Conservation (phyloP, 2,888 invertebrate genomes). For the Caenorhabditis macrosperma region DNA sequence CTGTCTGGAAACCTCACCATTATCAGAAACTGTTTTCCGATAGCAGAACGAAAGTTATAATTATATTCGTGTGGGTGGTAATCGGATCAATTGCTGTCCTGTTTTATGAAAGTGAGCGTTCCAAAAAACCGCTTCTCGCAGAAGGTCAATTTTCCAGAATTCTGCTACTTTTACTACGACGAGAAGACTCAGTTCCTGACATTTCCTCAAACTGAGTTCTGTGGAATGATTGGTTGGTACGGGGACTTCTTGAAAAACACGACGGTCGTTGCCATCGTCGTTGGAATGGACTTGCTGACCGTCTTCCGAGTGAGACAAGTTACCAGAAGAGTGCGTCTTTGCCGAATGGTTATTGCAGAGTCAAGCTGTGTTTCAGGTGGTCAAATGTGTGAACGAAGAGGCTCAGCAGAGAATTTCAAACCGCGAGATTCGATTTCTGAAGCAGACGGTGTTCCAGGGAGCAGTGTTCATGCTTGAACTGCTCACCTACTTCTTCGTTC, state of each 20-base stretch:
- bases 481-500: constrained; percentile 58
- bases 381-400: not conserved
- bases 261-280: constrained; percentile 40
- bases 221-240: constrained; percentile 60
- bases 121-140: not conserved
- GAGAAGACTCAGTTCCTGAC: constrained; percentile 49
- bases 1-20: constrained; percentile 34
- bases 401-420: constrained; percentile 4
- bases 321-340: constrained; percentile 9
- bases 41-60: constrained; percentile 28
- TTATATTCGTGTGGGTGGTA: constrained; percentile 22
- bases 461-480: constrained; percentile 55
- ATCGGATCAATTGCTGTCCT: constrained; percentile 35
- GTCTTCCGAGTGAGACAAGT: constrained; percentile 36
- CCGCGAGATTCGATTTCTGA: constrained; percentile 32
- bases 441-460: constrained; percentile 51
- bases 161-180: constrained; percentile 54
- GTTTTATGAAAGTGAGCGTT: constrained; percentile 46
- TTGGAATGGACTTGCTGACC: constrained; percentile 49
- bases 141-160: constrained; percentile 29
- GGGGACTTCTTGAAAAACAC: constrained; percentile 60
- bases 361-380: not conserved
- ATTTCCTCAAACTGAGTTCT: constrained; percentile 43
- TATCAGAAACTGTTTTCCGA: constrained; percentile 27
- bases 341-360: not conserved